These are phyloP conservation scores for Sebastes taczanowskii DNA, from an alignment of 2,797 vertebrate genomes.

Conservation along the genomic window DNA sequence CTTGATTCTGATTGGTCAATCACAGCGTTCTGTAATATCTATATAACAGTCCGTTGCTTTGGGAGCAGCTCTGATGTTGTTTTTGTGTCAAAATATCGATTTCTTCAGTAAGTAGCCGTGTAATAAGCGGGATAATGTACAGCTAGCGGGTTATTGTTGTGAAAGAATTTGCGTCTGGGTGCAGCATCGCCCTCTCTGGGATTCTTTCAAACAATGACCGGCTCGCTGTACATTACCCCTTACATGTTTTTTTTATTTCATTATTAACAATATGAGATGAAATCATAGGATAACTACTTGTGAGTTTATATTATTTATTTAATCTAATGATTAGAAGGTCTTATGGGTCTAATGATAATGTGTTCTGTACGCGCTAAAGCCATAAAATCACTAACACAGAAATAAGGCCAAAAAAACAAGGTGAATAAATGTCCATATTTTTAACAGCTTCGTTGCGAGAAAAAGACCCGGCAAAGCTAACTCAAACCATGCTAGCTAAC, in stretches of 20 bases:
- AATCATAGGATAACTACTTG: neutral
- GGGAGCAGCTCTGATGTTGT: too few relatives aligned
- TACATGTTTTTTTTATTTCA: neutral
- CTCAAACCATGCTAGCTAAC: neutral
- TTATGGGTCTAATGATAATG: neutral
- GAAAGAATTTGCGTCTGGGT: too few relatives aligned
- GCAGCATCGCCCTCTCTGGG: too few relatives aligned
- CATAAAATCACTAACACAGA: neutral
- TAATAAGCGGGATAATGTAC: too few relatives aligned
- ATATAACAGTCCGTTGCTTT: too few relatives aligned
- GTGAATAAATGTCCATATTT: neutral
- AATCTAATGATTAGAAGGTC: neutral
- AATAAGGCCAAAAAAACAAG: neutral
- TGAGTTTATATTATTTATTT: neutral
- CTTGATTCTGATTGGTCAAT: too few relatives aligned
- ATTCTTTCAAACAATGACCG: too few relatives aligned
- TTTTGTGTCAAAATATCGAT: too few relatives aligned
- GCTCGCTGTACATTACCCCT: too few relatives aligned
- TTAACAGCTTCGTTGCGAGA: neutral
- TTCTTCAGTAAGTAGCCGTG: too few relatives aligned
- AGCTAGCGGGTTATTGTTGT: accelerated
- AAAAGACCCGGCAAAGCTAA: neutral
- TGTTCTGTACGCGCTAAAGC: neutral
- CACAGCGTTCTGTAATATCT: too few relatives aligned
- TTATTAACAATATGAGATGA: neutral